Percentiles rank a stretch among this genome's conserved stretches.
phyloP scores from a whole-genome alignment of 1,140 invertebrate species.

The Drosophila dunni region DNA sequence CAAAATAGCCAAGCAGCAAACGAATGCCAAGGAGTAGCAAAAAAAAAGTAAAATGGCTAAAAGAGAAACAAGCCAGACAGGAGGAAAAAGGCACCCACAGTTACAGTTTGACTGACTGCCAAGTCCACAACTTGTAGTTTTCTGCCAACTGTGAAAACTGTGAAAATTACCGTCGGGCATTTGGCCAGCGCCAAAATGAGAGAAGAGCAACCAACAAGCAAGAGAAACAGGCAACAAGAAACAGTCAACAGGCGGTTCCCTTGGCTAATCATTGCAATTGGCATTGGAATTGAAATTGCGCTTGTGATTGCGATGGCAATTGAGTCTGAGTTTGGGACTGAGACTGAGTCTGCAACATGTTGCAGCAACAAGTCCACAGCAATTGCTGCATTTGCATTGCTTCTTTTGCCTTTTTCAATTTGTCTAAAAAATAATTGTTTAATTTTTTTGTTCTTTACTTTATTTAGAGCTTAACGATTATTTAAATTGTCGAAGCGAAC shows the following conservation, averaged over 20 bases:
- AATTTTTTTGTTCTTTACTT: slow-evolving; percentile 14
- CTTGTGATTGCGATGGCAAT: slow-evolving; percentile 47
- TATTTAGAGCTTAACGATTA: slow-evolving; percentile 24
- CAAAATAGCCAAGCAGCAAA: slow-evolving; percentile 48
- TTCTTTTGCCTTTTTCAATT: slow-evolving; percentile 22
- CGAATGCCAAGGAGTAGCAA: not conserved
- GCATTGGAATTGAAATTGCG: slow-evolving; percentile 49
- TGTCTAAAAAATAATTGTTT: slow-evolving; percentile 5
- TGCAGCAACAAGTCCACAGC: slow-evolving; percentile 47
- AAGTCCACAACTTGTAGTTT: slow-evolving; percentile 51
- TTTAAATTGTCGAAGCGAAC: slow-evolving; percentile 40
- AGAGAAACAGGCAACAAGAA: too few relatives aligned
- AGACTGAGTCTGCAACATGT: slow-evolving; percentile 61
- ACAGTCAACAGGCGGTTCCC: slow-evolving; percentile 54
- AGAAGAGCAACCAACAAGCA: slow-evolving; percentile 42
- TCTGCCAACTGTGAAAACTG: slow-evolving; percentile 60
- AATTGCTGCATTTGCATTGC: slow-evolving; percentile 37
- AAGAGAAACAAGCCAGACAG: slow-evolving; percentile 34
- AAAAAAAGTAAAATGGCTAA: slow-evolving; percentile 7
- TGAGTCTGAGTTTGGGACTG: slow-evolving; percentile 30
- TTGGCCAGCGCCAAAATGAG: slow-evolving; percentile 44
- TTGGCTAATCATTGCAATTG: slow-evolving; percentile 58
- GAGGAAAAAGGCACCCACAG: slow-evolving; percentile 65
- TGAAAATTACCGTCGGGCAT: slow-evolving; percentile 66
- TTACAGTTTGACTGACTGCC: slow-evolving; percentile 66